Percentiles rank a stretch among this genome's conserved stretches.
These are phyloP conservation scores for Hipparchia semele DNA, from an alignment of 2,888 invertebrate species.

Conservation along the genomic window DNA sequence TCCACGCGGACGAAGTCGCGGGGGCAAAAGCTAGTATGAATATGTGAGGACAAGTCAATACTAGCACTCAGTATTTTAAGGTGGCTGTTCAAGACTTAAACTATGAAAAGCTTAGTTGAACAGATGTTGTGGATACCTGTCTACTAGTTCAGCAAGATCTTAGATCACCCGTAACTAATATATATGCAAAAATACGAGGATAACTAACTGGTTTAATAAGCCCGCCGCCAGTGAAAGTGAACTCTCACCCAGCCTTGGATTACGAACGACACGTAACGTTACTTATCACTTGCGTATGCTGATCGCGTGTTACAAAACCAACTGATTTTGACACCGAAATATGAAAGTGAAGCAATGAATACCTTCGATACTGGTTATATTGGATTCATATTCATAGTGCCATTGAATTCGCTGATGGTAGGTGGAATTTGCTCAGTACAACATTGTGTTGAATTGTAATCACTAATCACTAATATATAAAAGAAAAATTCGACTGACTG, in stretches of 20 bases:
- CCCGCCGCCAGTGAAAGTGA: constrained; percentile 45
- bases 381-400: constrained; percentile 1
- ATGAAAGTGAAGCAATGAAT: constrained; percentile 30
- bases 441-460: neutral
- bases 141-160: neutral
- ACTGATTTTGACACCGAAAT: constrained; percentile 37
- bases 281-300: constrained; percentile 46
- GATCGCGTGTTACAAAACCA: constrained; percentile 42
- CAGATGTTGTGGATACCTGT: neutral
- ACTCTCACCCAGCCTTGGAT: constrained; percentile 50
- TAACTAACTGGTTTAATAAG: constrained; percentile 43
- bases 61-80: too few relatives aligned
- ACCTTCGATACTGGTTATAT: constrained; percentile 8
- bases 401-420: neutral
- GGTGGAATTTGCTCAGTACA: neutral
- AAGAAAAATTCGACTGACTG: too few relatives aligned
- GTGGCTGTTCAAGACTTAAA: too few relatives aligned
- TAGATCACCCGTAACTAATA: constrained; percentile 9
- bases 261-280: constrained; percentile 47
- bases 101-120: neutral
- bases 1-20: too few relatives aligned
- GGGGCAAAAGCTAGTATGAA: too few relatives aligned
- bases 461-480: too few relatives aligned
- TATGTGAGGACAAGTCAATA: too few relatives aligned
- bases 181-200: constrained; percentile 34